Base-by-base conservation (phyloP, 1,140 invertebrate genomes). In the Drosophila lacteicornis region DNA sequence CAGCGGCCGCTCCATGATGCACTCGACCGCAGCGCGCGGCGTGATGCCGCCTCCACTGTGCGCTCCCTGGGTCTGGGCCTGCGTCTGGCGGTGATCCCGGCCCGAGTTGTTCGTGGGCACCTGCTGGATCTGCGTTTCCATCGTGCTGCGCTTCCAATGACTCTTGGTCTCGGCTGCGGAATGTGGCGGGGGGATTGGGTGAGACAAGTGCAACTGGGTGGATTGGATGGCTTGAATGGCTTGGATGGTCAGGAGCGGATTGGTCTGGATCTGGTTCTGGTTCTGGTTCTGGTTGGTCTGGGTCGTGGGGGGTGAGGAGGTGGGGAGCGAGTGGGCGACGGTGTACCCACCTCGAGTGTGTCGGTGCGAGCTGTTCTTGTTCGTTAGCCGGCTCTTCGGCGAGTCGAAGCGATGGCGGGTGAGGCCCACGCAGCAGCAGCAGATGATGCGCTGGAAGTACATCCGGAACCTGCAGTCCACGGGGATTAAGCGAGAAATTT, bases 401-500 rank as follows among this genome's bases (percentile, higher is more conserved):
- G 90, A 91, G 49, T 86, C 80, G 36, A 77, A 80, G 36, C 88
- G 76, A 40, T 79, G 80, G 49, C 79, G 74, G 8, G 56, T 73
- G 1, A 79, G 47, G 9, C 70, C 60, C 55, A 82, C 80, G 57
- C 92, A 94, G 53, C 91, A 93, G 75, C 93, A 94, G 59, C 94
- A 94, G 40, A 94, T 93, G 38, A 94, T 92, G 60, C 93, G 85
- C 75, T 94, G 93, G 66, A 94, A 94, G 74, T 94, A 94, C 63
- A 94, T 87, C 53, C 94, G 93, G 79, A 94, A 94, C 75, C 94
- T 94, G 51, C 2, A 81, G 30, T 22, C 22, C 36, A 36, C 33
- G 33, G 9, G 33, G 33, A 36, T 36, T 36, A 36, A 3, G 8
- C 8, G 4, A 40, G 33, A 17, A 33, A 70, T 46, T n/a, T 3